Evolutionary conservation across 2,797 vertebrate genomes (phyloP).

Genomic region (Gastrophryne carolinensis): DNA sequence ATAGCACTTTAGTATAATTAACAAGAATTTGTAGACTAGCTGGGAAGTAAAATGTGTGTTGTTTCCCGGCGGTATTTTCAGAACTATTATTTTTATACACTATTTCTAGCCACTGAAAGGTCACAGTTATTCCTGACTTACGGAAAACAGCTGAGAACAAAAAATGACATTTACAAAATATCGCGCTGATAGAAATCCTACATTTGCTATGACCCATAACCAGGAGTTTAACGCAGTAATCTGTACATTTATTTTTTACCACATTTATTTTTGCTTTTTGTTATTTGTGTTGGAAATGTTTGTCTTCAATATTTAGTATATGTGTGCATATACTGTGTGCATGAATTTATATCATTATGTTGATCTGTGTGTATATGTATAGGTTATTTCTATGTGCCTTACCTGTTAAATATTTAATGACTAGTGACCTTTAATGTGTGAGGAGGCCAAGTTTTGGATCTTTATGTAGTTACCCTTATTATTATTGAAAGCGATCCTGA

Average conservation of each 20-base stretch:
- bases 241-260: not conserved
- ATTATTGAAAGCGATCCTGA: too few relatives aligned
- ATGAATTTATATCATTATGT: too few relatives aligned
- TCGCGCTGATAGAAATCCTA: constrained; percentile 37
- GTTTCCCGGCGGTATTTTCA: constrained; percentile 23
- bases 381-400: too few relatives aligned
- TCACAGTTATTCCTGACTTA: constrained; percentile 46
- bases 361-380: too few relatives aligned
- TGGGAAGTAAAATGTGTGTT: not conserved
- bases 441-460: too few relatives aligned
- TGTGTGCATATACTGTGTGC: too few relatives aligned
- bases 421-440: too few relatives aligned
- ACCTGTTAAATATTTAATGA: too few relatives aligned
- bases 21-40: not conserved
- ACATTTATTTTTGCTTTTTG: not conserved
- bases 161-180: constrained; percentile 50
- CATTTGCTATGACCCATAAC: constrained; percentile 27
- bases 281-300: not conserved
- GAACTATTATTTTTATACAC: constrained; percentile 25
- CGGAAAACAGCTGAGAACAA: constrained; percentile 35
- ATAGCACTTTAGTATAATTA: not conserved
- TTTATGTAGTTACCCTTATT: too few relatives aligned
- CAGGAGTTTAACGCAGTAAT: constrained; percentile 1
- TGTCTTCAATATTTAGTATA: too few relatives aligned
- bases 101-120: constrained; percentile 30